Evolutionary conservation across 1,140 invertebrate genomes (phyloP).

Genomic region (Lepidostoma basale): DNA sequence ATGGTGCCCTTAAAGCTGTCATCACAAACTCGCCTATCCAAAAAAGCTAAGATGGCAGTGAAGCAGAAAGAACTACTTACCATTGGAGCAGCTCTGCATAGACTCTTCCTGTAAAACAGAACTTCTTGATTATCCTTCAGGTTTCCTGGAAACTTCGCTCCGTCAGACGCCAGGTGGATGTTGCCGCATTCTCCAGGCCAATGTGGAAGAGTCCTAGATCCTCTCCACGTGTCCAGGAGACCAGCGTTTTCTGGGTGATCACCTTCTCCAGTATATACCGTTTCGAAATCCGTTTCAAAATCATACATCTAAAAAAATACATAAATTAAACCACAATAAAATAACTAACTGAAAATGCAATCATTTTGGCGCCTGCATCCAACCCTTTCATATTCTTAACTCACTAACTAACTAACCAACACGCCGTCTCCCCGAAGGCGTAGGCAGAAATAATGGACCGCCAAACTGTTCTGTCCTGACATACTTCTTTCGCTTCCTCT

Average conservation of each 20-base stretch:
- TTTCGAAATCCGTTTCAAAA: constrained; percentile 79
- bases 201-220: constrained; percentile 72
- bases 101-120: constrained; percentile 80
- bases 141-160: constrained; percentile 79
- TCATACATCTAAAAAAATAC: constrained; percentile 79
- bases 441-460: too few species aligned
- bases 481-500: too few species aligned
- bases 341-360: too few species aligned
- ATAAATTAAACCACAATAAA: too few species aligned
- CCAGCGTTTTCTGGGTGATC: constrained; percentile 59
- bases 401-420: too few species aligned
- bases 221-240: constrained; percentile 78
- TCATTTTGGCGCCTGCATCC: too few species aligned
- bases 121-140: constrained; percentile 71
- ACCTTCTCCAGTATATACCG: constrained; percentile 75
- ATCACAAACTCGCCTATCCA: too few species aligned
- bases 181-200: constrained; percentile 79
- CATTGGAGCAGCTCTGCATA: constrained; percentile 71
- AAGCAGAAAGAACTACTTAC: constrained; percentile 54
- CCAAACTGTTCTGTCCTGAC: too few species aligned
- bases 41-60: neutral
- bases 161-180: constrained; percentile 80
- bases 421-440: too few species aligned
- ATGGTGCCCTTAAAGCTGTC: too few species aligned
- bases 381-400: too few species aligned